phyloP scores from a whole-genome alignment of 2,888 invertebrate species.

The Nymphalis urticae region DNA sequence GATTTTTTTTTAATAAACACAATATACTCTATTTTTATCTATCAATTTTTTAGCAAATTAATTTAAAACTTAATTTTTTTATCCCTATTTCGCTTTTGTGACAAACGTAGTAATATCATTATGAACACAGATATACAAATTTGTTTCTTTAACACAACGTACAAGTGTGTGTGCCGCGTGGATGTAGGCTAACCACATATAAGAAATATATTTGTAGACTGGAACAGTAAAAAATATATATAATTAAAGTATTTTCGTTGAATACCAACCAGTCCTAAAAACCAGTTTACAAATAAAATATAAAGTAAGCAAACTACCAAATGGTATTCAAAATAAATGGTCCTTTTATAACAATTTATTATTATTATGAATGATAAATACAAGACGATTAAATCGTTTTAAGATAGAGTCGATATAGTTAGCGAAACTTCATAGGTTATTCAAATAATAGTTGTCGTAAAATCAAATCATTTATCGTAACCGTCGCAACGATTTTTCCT shows the following conservation, averaged over 20 bases:
- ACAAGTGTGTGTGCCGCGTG: conserved; percentile 30
- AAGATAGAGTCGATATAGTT: neutral
- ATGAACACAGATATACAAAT: conserved; percentile 26
- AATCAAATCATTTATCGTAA: neutral
- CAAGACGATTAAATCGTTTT: neutral
- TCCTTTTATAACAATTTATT: too few species aligned
- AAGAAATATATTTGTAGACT: conserved; percentile 15
- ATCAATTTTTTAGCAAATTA: neutral
- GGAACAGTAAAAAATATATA: conserved; percentile 1
- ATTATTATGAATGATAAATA: neutral
- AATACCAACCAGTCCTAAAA: neutral
- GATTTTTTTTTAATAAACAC: too few species aligned
- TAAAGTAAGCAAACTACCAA: neutral
- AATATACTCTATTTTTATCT: too few species aligned
- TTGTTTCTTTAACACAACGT: conserved; percentile 12
- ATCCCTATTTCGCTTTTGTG: conserved; percentile 24
- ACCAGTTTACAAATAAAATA: neutral
- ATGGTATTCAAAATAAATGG: too few species aligned
- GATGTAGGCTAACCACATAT: conserved; percentile 17
- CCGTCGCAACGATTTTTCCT: conserved; percentile 6
- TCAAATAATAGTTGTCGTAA: neutral
- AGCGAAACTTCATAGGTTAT: too few species aligned
- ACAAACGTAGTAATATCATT: conserved; percentile 27
- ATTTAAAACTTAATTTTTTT: neutral
- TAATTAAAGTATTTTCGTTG: neutral